Conservation (phyloP, 2,888 invertebrate species). For the Agelastica alni region DNA sequence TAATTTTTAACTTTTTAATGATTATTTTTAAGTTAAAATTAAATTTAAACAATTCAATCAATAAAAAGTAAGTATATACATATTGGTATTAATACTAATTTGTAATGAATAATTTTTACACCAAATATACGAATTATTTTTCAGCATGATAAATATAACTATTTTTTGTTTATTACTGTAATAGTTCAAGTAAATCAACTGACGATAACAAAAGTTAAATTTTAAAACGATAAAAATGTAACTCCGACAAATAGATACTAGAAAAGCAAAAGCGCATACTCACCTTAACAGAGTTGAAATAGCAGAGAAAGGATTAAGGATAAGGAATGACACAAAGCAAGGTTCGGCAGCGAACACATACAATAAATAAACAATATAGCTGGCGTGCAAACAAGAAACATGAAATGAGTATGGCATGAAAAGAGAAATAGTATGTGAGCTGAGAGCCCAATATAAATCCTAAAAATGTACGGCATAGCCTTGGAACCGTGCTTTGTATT, state of each 20-base stretch:
- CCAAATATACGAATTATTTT: too few species aligned
- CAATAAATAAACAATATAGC: slow-evolving; percentile 41
- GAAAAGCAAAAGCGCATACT: slow-evolving; percentile 43
- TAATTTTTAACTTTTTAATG: too few species aligned
- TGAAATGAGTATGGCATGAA: slow-evolving; percentile 32
- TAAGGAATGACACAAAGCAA: slow-evolving; percentile 55
- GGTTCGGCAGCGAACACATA: slow-evolving; percentile 57
- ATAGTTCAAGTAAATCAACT: too few species aligned
- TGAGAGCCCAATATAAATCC: slow-evolving; percentile 56
- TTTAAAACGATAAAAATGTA: not conserved
- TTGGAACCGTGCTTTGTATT: slow-evolving; percentile 58
- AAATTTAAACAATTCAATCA: too few species aligned
- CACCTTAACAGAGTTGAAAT: slow-evolving; percentile 37
- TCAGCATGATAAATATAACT: too few species aligned
- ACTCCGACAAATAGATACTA: slow-evolving; percentile 5
- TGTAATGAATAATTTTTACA: too few species aligned
- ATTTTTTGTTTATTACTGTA: too few species aligned
- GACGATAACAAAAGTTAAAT: too few species aligned
- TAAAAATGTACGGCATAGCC: slow-evolving; percentile 11
- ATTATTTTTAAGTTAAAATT: too few species aligned
- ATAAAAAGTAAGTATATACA: too few species aligned
- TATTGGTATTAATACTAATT: too few species aligned
- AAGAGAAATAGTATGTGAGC: slow-evolving; percentile 42
- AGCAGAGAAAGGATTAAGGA: slow-evolving; percentile 34
- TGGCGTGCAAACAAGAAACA: slow-evolving; percentile 45